Base-by-base conservation (phyloP, 2,888 invertebrate genomes). In the Crepidodera aurea region DNA sequence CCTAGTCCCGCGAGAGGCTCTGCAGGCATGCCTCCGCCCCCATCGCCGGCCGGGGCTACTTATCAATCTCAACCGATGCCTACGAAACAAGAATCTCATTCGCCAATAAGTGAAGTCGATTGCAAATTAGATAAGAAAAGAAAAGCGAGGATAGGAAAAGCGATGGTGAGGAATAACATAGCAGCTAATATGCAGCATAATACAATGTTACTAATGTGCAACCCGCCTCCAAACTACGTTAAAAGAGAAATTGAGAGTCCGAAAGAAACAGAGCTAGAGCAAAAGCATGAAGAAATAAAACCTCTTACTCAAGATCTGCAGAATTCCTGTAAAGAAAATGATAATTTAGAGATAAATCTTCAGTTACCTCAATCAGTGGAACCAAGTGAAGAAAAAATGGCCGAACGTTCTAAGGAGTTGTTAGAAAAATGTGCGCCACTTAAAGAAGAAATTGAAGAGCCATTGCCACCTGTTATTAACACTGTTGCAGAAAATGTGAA, bases 1-100 rank as follows among this genome's bases (percentile, higher is more conserved):
- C 88, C 89, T 0, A 89, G 88, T 51, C 89, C 90, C 0, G 89
- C 89, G 1, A 82, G 89, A 5, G 89, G 89, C 15, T 88, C 88
- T 5, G 88, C 87, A 3, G 88, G 87, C 1, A 86, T 87, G 69
- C 88, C 87, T 65, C 85, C 86, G 0, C 87, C 87, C 0, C 87
- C 87, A 64, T 86, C 86, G 13, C 81, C 82, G n/a, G 82, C 86
- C 78, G 64, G 83, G 75, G 57, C 79, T 72, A 69, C 79, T 25
- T 80, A 85, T 82, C 82, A 81, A 69, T 77, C 78, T 12, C 71
- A 67, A 44, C 72, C 65, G 37, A 70, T 74, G 15, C 71, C 75
- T 12, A 75, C 73, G 37, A 69, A 74, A 61, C 71, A 70, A 70
- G 77, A 71, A 60, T 63, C 68, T 62, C 64, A 53, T 44, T 71